Evolutionary conservation across 2,888 invertebrate species (phyloP).

Genomic region (Corbicula japonica): DNA sequence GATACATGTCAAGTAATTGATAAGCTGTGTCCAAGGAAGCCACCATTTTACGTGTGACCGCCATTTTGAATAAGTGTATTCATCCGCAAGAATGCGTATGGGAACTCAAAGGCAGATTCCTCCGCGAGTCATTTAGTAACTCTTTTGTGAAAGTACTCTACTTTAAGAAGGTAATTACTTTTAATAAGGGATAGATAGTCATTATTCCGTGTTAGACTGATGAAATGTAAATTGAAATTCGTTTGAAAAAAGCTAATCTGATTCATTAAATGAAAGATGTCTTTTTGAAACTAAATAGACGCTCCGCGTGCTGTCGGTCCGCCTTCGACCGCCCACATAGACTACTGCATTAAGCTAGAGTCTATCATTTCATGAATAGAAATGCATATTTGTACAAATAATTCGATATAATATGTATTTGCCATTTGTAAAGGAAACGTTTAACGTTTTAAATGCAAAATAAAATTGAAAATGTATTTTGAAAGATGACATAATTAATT

Average conservation of each 20-base stretch:
- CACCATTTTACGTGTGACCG: slow-evolving; percentile 32
- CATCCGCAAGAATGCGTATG: slow-evolving; percentile 28
- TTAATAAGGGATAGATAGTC: slow-evolving; percentile 45
- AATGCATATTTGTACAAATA: too few relatives aligned
- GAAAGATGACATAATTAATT: too few relatives aligned
- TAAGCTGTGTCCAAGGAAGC: slow-evolving; percentile 27
- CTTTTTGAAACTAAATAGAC: slow-evolving; percentile 25
- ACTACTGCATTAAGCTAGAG: too few relatives aligned
- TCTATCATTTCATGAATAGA: too few relatives aligned
- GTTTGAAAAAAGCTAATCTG: slow-evolving; percentile 19
- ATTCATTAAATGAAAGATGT: slow-evolving; percentile 10
- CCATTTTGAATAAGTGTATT: slow-evolving; percentile 44
- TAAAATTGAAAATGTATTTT: too few relatives aligned
- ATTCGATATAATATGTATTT: too few relatives aligned
- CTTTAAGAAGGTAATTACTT: slow-evolving; percentile 41
- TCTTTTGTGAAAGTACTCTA: slow-evolving; percentile 19
- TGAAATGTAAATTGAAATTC: slow-evolving; percentile 20
- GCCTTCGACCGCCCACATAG: slow-evolving; percentile 23
- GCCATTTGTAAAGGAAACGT: too few relatives aligned
- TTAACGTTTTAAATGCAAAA: too few relatives aligned
- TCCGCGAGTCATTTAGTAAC: slow-evolving; percentile 29
- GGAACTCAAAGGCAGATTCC: slow-evolving; percentile 12
- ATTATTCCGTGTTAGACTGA: slow-evolving; percentile 37
- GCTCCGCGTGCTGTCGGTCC: slow-evolving; percentile 32
- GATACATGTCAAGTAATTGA: slow-evolving; percentile 33